Percentiles rank a stretch among this genome's conserved stretches.
Evolutionary conservation across 2,113 vertebrate species (phyloP).

Genomic region (Apteryx mantelli): DNA sequence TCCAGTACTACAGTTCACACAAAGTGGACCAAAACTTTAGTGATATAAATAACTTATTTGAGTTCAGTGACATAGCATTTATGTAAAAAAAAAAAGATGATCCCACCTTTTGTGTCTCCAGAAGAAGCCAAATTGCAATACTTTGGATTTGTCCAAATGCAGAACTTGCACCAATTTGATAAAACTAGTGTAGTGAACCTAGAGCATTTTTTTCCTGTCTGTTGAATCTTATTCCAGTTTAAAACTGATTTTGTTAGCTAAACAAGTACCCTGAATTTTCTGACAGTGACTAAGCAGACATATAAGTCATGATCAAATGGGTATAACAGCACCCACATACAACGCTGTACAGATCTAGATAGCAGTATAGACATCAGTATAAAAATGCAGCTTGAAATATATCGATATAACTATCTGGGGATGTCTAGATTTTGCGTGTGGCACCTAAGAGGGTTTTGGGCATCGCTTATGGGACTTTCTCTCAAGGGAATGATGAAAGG

Average conservation of each 20-base stretch:
- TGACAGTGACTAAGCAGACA: not conserved
- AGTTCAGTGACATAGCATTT: not conserved
- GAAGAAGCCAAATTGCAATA: not conserved
- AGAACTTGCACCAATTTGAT: not conserved
- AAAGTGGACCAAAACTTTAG: not conserved
- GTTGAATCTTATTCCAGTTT: not conserved
- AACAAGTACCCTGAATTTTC: not conserved
- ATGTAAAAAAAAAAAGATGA: not conserved
- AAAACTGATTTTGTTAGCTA: not conserved
- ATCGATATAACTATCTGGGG: rapidly evolving
- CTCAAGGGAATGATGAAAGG: not conserved
- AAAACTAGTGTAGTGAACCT: not conserved
- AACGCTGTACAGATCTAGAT: not conserved
- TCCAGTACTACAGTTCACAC: not conserved
- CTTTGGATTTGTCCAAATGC: not conserved
- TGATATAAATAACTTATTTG: not conserved
- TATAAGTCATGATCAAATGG: not conserved
- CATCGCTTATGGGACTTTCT: not conserved
- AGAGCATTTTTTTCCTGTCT: not conserved
- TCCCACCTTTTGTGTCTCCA: not conserved
- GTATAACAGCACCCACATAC: not conserved
- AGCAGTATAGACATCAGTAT: not conserved
- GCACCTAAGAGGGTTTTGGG: not conserved
- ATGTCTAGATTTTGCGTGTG: not conserved
- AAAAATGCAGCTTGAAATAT: not conserved